Base-by-base conservation (phyloP, 2,888 invertebrate species). In the Melanostoma mellinum region DNA sequence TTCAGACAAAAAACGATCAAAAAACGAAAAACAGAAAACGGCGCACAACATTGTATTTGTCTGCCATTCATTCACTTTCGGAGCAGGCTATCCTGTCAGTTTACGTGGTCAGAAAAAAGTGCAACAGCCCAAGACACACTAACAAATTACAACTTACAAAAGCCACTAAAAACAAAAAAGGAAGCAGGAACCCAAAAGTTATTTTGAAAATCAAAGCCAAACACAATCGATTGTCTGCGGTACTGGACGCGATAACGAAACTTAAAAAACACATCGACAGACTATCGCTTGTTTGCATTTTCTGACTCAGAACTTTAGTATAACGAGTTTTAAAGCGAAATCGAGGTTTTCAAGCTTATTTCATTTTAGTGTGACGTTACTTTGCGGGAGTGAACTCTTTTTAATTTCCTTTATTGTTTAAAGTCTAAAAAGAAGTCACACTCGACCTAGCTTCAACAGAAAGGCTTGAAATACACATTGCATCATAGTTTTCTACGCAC, bases 181-280 rank as follows among this genome's bases (percentile, higher is more conserved):
- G 35, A 33, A 60, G 60, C 44, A 67, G 60, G n/a, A 40, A 61
- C 52, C 56, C 53, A 52, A 67, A 76, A 76, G 76, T 63, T 82
- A 63, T 82, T 73, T 73, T 33, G 44, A 82, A 77, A 84, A 78
- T 71, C 73, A 79, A 78, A 75, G 38, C 67, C 71, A 38, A 71
- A 67, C 65, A 48, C 69, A 79, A 74, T 79, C 79, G 79, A 84
- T 84, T 84, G 74, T 71, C 84, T 84, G 71, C 73, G 69, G 73
- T 69, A 67, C 36, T 73, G 68, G 60, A 61, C 53, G 61, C 60
- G 73, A 55, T 60, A 71, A 46, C 60, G 68, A 55, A 52, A 52
- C 32, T 46, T 6, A 8, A 52, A 55, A 38, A 46, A 56, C 32
- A 50, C 6, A 3, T n/a, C 8, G 9, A 20, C 48, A 44, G 4